Conservation (phyloP, 2,888 invertebrate genomes). For the Diarsia dahlii region DNA sequence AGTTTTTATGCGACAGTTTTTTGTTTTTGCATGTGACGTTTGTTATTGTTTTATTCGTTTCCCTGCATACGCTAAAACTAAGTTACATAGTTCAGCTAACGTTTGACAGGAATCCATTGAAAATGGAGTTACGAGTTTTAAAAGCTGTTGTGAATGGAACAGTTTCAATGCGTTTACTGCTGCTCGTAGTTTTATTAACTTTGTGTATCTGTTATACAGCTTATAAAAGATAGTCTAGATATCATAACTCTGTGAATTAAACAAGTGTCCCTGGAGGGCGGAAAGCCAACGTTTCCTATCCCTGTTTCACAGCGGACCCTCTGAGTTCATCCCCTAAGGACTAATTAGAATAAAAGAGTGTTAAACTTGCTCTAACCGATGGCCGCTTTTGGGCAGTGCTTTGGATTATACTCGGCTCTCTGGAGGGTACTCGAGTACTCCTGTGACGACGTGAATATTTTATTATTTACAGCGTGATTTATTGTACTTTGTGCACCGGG, state of each 20-base stretch:
- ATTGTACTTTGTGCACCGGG: background rate
- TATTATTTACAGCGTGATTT: slow-evolving; percentile 54
- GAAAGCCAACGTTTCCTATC: slow-evolving; percentile 74
- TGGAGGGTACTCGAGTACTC: slow-evolving; percentile 63
- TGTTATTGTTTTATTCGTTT: slow-evolving; percentile 54
- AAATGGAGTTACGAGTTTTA: slow-evolving; percentile 27
- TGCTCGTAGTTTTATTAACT: background rate
- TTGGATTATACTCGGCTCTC: slow-evolving; percentile 68
- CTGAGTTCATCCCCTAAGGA: slow-evolving; percentile 79
- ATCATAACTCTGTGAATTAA: slow-evolving; percentile 76
- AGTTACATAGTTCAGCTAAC: slow-evolving; percentile 24
- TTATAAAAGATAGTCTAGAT: slow-evolving; percentile 59
- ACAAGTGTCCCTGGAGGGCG: slow-evolving; percentile 74
- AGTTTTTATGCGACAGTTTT: slow-evolving; percentile 52
- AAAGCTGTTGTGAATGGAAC: slow-evolving; percentile 17
- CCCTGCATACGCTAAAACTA: slow-evolving; percentile 11
- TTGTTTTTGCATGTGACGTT: slow-evolving; percentile 32
- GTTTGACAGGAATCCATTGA: slow-evolving; percentile 21
- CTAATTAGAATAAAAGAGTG: slow-evolving; percentile 89
- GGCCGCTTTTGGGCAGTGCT: slow-evolving; percentile 77
- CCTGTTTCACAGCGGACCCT: slow-evolving; percentile 67
- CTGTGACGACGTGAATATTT: slow-evolving; percentile 75
- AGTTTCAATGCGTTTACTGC: background rate
- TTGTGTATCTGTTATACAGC: slow-evolving; percentile 24
- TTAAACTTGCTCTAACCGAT: slow-evolving; percentile 84